Percentiles rank a stretch among this genome's conserved stretches.
Conservation (phyloP, 2,113 vertebrate species). For the Penelope pileata region DNA sequence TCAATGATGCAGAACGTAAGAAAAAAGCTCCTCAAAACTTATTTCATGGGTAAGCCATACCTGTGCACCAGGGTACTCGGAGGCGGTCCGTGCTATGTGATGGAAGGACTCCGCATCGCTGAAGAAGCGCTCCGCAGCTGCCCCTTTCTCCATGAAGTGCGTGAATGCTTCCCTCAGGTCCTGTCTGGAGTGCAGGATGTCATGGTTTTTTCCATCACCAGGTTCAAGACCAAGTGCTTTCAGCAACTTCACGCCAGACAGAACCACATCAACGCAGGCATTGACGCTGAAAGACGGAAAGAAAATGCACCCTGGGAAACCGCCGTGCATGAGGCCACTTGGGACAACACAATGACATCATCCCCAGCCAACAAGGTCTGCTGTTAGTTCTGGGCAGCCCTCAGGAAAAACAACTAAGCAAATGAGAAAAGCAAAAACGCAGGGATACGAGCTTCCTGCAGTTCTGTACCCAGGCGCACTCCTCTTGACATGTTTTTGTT, state of each 20-base stretch:
- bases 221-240: slow-evolving; percentile 87
- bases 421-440: not conserved
- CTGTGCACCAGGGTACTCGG: slow-evolving; percentile 88
- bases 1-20: fast-evolving
- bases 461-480: not conserved
- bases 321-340: fast-evolving
- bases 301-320: not conserved
- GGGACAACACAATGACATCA: not conserved
- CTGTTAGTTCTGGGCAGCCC: not conserved
- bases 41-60: slow-evolving; percentile 28
- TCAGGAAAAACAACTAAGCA: not conserved
- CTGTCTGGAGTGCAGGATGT: slow-evolving; percentile 80
- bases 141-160: slow-evolving; percentile 90
- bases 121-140: slow-evolving; percentile 95
- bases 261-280: slow-evolving; percentile 93
- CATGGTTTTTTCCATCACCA: slow-evolving; percentile 80
- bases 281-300: slow-evolving; percentile 84
- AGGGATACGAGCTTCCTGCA: not conserved
- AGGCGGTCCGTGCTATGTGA: slow-evolving; percentile 82
- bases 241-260: slow-evolving; percentile 91
- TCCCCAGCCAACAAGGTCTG: not conserved
- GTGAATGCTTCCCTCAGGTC: slow-evolving; percentile 89
- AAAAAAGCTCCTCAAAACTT: fast-evolving
- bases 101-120: slow-evolving; percentile 83
- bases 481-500: not conserved